Conservation (phyloP, 2,888 invertebrate species). For the Thereva nobilitata region DNA sequence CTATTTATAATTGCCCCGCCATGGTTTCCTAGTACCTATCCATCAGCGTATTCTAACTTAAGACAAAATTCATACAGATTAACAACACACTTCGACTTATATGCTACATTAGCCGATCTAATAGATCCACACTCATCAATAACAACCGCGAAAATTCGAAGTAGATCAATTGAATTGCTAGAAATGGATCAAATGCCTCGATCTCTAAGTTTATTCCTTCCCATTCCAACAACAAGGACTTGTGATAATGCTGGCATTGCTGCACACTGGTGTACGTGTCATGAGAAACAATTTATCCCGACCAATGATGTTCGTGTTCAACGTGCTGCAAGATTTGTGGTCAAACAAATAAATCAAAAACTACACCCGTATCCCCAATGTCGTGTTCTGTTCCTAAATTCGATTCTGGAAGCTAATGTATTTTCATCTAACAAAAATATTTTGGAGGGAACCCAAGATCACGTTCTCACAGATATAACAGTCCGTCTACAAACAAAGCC, state of each 20-base stretch:
- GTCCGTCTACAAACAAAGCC: conserved; percentile 61
- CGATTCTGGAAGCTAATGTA: conserved; percentile 70
- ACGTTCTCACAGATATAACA: conserved; percentile 55
- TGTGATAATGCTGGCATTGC: conserved; percentile 79
- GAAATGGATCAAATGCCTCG: conserved; percentile 59
- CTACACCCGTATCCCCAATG: conserved; percentile 68
- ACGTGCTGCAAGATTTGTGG: conserved; percentile 65
- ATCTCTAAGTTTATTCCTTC: conserved; percentile 77
- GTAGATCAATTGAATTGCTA: conserved; percentile 52
- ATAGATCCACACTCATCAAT: conserved; percentile 60
- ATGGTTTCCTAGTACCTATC: conserved; percentile 69
- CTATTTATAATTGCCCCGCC: conserved; percentile 73
- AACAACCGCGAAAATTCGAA: conserved; percentile 56
- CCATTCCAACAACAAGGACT: conserved; percentile 71
- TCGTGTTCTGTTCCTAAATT: conserved; percentile 65
- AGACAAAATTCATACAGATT: conserved; percentile 68
- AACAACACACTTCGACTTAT: conserved; percentile 84
- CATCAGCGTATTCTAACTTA: conserved; percentile 67
- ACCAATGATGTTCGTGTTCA: conserved; percentile 61
- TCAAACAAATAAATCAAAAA: conserved; percentile 68
- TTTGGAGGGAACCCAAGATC: conserved; percentile 49
- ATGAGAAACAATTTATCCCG: conserved; percentile 65
- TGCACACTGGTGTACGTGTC: conserved; percentile 88
- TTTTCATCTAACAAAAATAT: conserved; percentile 58
- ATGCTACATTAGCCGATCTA: conserved; percentile 77